Percentiles rank a stretch among this genome's conserved stretches.
Evolutionary conservation across 2,888 invertebrate species (phyloP).

Genomic region (Coelinius sp.): DNA sequence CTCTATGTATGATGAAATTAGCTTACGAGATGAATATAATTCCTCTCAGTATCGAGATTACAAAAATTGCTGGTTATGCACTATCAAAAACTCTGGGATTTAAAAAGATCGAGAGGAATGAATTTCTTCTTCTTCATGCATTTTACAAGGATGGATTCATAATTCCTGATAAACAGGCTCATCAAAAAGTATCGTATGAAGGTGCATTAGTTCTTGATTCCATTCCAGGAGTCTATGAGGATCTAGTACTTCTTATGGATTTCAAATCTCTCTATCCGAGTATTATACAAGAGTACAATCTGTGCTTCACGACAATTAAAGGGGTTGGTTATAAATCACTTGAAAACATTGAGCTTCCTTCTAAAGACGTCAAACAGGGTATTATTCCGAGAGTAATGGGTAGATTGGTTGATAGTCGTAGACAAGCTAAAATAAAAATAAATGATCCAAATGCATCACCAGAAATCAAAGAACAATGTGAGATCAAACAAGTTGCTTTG

Average conservation of each 20-base stretch:
- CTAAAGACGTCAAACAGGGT: slow-evolving; percentile 64
- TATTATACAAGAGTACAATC: slow-evolving; percentile 99
- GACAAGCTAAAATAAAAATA: slow-evolving; percentile 94
- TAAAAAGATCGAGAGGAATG: slow-evolving; percentile 96
- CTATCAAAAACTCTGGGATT: slow-evolving; percentile 94
- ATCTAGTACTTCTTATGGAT: slow-evolving; percentile 94
- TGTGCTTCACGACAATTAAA: slow-evolving; percentile 94
- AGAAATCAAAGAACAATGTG: slow-evolving; percentile 90
- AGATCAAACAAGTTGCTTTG: slow-evolving; percentile 96
- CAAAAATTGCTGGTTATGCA: slow-evolving; percentile 94
- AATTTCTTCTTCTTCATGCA: slow-evolving; percentile 95
- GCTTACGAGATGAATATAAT: slow-evolving; percentile 93
- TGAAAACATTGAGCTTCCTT: slow-evolving; percentile 65
- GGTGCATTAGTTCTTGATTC: slow-evolving; percentile 97
- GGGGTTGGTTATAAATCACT: slow-evolving; percentile 64
- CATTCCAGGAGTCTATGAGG: slow-evolving; percentile 97
- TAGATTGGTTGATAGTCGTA: slow-evolving; percentile 93
- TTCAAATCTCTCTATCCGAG: slow-evolving; percentile 99
- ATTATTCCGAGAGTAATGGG: slow-evolving; percentile 95
- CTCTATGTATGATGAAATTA: slow-evolving; percentile 84
- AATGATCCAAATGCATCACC: slow-evolving; percentile 81
- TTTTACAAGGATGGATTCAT: slow-evolving; percentile 94
- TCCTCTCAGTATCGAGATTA: slow-evolving; percentile 96
- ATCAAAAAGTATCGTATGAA: slow-evolving; percentile 72
- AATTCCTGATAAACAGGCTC: slow-evolving; percentile 85